These are phyloP conservation scores for Leucoma salicis DNA, from an alignment of 2,888 invertebrate genomes.

Conservation along the genomic window DNA sequence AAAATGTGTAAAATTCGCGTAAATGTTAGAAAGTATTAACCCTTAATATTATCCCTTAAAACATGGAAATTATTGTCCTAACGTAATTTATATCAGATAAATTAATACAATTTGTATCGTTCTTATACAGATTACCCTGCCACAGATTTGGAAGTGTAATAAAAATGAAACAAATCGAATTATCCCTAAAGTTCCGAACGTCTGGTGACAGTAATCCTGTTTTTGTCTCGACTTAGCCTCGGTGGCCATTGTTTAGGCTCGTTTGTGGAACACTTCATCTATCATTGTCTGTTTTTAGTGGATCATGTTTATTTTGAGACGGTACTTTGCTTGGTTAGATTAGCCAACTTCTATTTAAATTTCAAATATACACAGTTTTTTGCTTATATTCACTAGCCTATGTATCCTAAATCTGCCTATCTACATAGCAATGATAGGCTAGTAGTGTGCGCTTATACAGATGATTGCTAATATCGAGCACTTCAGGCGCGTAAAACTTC, in stretches of 20 bases:
- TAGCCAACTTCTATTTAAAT: not conserved
- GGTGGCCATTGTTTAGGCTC: conserved; percentile 20
- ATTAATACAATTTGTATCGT: not conserved
- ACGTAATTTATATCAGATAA: no score
- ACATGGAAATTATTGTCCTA: no score
- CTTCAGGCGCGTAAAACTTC: no score
- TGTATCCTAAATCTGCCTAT: no score
- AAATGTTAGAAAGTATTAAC: no score
- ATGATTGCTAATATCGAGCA: no score
- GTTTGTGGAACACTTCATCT: conserved; percentile 16
- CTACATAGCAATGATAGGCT: no score
- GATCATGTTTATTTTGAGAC: conserved; percentile 17
- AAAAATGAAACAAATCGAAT: not conserved
- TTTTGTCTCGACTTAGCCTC: conserved; percentile 15
- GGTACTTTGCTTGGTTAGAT: conserved; percentile 6
- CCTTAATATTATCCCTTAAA: no score
- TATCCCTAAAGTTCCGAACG: not conserved
- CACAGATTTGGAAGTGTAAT: not conserved
- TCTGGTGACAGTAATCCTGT: conserved; percentile 9
- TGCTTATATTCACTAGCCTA: no score
- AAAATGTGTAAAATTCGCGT: no score
- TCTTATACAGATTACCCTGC: not conserved
- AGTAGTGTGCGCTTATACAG: no score
- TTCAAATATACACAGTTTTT: not conserved
- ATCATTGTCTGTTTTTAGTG: conserved; percentile 25